Conservation (phyloP, 2,797 vertebrate species). For the Lepilemur septentrionalis region DNA sequence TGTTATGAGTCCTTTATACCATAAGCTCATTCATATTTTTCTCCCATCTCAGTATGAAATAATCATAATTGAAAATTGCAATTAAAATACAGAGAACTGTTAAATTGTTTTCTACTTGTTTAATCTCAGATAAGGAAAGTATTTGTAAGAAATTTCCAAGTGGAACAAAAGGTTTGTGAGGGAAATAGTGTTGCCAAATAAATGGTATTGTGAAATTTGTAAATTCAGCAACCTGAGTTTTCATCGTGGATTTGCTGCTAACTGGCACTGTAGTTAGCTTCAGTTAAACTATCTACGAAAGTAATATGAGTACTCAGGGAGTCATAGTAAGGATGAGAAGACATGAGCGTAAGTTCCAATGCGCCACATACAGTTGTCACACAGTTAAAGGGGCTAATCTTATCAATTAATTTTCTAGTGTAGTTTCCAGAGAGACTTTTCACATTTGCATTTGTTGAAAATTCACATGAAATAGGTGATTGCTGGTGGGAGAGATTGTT, state of each 20-base stretch:
- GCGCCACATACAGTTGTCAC: no score
- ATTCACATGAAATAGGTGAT: neutral
- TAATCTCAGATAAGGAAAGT: neutral
- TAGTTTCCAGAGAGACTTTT: neutral
- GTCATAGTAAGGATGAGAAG: neutral
- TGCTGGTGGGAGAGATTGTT: neutral
- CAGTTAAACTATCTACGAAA: neutral
- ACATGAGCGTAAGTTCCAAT: neutral
- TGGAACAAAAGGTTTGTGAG: neutral
- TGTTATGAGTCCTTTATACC: neutral
- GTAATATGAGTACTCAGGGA: neutral
- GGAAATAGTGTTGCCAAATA: neutral
- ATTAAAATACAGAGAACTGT: neutral
- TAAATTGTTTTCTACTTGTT: slow-evolving; percentile 70
- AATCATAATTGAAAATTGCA: slow-evolving; percentile 25
- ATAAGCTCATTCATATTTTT: neutral
- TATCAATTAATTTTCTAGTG: neutral
- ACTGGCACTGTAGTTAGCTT: neutral
- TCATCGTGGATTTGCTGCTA: neutral
- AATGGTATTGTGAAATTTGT: neutral
- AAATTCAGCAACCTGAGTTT: neutral
- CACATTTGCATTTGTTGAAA: neutral
- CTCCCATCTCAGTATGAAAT: slow-evolving; percentile 8
- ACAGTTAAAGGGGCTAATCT: neutral
- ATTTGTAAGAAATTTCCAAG: neutral